These are phyloP conservation scores for Pachyrhynchus sulphureomaculatus DNA, from an alignment of 1,140 invertebrate genomes.

Conservation along the genomic window DNA sequence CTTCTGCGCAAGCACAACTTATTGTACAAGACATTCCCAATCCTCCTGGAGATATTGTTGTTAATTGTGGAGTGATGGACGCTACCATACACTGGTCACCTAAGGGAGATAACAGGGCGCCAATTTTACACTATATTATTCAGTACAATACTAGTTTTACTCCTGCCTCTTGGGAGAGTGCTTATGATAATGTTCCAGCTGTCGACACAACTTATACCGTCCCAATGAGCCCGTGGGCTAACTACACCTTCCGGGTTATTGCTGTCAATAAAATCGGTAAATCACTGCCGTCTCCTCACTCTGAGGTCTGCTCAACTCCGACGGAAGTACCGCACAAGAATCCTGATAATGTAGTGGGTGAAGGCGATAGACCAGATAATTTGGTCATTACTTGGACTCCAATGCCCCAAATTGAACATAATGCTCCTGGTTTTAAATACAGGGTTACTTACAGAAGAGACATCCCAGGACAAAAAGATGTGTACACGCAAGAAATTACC, in stretches of 20 bases:
- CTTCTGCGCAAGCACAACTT: conserved; percentile 79
- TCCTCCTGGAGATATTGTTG: conserved; percentile 63
- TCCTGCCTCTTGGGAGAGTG: conserved; percentile 86
- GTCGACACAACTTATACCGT: conserved; percentile 73
- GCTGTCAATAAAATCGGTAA: conserved; percentile 92
- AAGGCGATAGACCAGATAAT: conserved; percentile 84
- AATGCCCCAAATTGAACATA: conserved; percentile 96
- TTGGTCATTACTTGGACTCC: conserved; percentile 91
- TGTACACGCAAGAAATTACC: conserved; percentile 65
- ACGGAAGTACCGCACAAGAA: conserved; percentile 91
- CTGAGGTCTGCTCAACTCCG: conserved; percentile 80
- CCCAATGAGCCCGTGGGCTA: conserved; percentile 86
- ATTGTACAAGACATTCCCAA: conserved; percentile 95
- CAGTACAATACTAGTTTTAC: conserved; percentile 95
- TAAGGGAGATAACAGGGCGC: conserved; percentile 90
- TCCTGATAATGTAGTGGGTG: conserved; percentile 90
- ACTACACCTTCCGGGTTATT: conserved; percentile 95
- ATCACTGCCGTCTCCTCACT: conserved; percentile 81
- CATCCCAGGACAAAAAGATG: conserved; percentile 72
- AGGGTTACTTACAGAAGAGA: conserved; percentile 84
- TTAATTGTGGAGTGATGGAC: conserved; percentile 69
- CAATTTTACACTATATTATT: conserved; percentile 88
- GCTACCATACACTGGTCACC: conserved; percentile 82
- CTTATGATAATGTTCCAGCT: conserved; percentile 74
- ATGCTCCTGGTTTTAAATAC: conserved; percentile 91